These are phyloP conservation scores for Chionoecetes opilio DNA, from an alignment of 1,140 invertebrate genomes.

Conservation along the genomic window DNA sequence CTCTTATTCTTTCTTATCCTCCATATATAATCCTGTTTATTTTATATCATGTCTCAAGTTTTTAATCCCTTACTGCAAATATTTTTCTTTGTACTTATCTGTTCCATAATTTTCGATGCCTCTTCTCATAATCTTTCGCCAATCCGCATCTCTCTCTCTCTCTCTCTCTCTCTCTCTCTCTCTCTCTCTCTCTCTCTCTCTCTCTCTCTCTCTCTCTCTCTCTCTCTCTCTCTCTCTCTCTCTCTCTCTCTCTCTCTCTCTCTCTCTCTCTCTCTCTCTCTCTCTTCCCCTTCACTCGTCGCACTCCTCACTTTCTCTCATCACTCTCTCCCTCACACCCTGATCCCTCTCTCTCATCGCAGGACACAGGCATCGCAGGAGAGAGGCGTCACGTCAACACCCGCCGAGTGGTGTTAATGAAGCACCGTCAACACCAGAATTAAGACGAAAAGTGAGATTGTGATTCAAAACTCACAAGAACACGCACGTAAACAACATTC, in stretches of 20 bases:
- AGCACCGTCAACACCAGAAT: neutral
- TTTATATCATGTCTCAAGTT: neutral
- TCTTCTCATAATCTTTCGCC: neutral
- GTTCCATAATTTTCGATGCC: neutral
- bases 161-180: constrained; percentile 43
- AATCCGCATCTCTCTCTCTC: neutral
- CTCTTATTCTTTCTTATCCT: neutral
- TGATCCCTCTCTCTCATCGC: constrained; percentile 30
- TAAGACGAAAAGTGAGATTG: neutral
- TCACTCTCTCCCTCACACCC: constrained; percentile 18
- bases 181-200: constrained; percentile 31
- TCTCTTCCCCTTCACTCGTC: neutral
- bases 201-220: neutral
- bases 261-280: neutral
- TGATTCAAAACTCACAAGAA: neutral
- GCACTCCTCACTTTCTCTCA: neutral
- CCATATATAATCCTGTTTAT: neutral
- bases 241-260: neutral
- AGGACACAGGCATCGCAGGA: neutral
- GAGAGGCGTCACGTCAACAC: neutral
- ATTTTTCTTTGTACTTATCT: neutral
- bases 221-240: constrained; percentile 15
- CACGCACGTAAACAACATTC: too few species aligned
- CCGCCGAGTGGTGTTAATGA: neutral
- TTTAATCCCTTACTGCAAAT: neutral